A percentile compares a stretch with the other conserved stretches of the same genome.
phyloP scores from a whole-genome alignment of 2,888 invertebrate species.

The Eubasilissa splendida region DNA sequence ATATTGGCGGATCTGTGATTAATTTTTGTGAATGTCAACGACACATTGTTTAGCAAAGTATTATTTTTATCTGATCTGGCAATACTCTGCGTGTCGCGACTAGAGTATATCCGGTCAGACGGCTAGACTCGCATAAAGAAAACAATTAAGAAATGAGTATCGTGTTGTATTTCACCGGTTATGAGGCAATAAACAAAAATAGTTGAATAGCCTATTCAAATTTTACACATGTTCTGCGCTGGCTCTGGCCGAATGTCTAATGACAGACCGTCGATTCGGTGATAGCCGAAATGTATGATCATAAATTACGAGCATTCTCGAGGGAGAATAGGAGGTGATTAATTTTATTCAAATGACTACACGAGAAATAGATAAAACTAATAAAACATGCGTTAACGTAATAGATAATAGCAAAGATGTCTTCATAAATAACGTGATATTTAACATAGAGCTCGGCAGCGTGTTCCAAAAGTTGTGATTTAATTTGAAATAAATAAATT shows the following conservation, averaged over 20 bases:
- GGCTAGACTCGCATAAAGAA: neutral
- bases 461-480: neutral
- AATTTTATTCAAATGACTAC: slow-evolving; percentile 30
- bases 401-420: slow-evolving; percentile 34
- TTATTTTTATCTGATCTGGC: too few species aligned
- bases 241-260: neutral
- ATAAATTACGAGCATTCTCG: slow-evolving; percentile 21
- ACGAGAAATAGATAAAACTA: slow-evolving; percentile 19
- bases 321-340: slow-evolving; percentile 5
- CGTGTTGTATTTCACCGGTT: neutral
- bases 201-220: neutral
- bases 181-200: slow-evolving; percentile 1
- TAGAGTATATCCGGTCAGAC: too few species aligned
- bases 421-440: slow-evolving; percentile 39
- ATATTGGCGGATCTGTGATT: too few species aligned
- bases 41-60: too few species aligned
- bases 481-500: neutral
- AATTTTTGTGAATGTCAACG: too few species aligned
- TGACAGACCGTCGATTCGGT: neutral
- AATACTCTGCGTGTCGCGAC: too few species aligned
- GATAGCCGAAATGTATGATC: neutral
- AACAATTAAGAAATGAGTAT: slow-evolving; percentile 1
- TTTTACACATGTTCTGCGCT: neutral
- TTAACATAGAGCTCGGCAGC: slow-evolving; percentile 7
- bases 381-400: slow-evolving; percentile 1